Conservation (phyloP, 2,888 invertebrate species). For the Allygus modestus region DNA sequence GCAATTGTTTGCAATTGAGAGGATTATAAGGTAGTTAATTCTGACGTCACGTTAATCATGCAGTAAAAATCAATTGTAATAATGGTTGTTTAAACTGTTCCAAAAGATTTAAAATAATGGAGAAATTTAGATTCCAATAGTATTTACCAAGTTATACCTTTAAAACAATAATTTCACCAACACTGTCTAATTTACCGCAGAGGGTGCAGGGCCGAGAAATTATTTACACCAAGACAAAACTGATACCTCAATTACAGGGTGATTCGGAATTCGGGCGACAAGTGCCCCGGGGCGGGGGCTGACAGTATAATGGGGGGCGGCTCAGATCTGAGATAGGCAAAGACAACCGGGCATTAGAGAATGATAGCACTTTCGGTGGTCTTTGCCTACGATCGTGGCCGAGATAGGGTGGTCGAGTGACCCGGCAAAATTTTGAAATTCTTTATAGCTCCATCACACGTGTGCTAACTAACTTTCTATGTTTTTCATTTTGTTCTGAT, state of each 20-base stretch:
- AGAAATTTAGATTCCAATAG: no score
- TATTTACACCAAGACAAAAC: slow-evolving; percentile 28
- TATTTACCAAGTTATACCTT: no score
- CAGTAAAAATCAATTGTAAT: no score
- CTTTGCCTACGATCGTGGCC: neutral
- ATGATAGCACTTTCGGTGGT: neutral
- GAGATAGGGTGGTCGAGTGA: neutral
- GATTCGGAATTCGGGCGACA: slow-evolving; percentile 23
- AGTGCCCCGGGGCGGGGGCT: slow-evolving; percentile 3
- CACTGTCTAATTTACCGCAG: neutral
- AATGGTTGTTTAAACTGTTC: no score
- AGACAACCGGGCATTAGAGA: slow-evolving; percentile 37
- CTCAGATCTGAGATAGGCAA: slow-evolving; percentile 13
- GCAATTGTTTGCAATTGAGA: no score
- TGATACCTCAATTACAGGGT: slow-evolving; percentile 41
- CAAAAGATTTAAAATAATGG: no score
- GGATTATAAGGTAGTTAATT: no score
- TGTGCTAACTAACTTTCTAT: no score
- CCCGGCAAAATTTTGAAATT: neutral
- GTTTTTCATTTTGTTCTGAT: no score
- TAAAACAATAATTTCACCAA: neutral
- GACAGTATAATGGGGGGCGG: slow-evolving; percentile 30
- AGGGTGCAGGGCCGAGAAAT: no score
- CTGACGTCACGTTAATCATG: no score
- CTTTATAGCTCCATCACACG: no score